These are phyloP conservation scores for Adelges cooleyi DNA, from an alignment of 1,140 invertebrate genomes.

Conservation along the genomic window DNA sequence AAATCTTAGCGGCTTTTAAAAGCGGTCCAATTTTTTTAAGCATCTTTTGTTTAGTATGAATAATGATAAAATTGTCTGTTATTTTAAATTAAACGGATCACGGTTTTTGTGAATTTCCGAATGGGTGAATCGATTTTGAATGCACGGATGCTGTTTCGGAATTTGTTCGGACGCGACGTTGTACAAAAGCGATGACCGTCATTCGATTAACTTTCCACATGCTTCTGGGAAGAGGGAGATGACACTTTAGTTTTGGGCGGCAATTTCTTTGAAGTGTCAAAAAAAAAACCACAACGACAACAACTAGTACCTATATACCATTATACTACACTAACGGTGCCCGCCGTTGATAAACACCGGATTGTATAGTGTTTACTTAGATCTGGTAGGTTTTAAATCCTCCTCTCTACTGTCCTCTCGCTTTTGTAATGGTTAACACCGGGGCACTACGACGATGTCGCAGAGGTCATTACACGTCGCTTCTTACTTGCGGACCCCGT, in stretches of 20 bases:
- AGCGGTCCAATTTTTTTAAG: no score
- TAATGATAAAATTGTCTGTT: no score
- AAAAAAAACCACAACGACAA: conserved; percentile 8
- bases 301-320: no score
- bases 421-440: conserved; percentile 16
- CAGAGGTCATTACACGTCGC: conserved; percentile 27
- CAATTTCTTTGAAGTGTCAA: conserved; percentile 20
- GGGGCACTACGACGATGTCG: no score
- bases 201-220: conserved; percentile 7
- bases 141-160: neutral
- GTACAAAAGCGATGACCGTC: neutral
- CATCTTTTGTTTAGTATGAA: no score
- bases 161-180: no score
- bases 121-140: neutral
- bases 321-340: conserved; percentile 8
- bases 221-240: neutral
- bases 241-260: conserved; percentile 14
- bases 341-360: conserved; percentile 1
- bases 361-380: conserved; percentile 15
- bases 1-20: no score
- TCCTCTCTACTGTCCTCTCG: no score
- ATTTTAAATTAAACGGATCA: no score
- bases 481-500: no score
- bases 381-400: conserved; percentile 12
- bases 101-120: no score